Percentiles rank a stretch among this genome's conserved stretches.
These are phyloP conservation scores for Myiopsitta monachus DNA, from an alignment of 2,113 vertebrate genomes.

Conservation along the genomic window DNA sequence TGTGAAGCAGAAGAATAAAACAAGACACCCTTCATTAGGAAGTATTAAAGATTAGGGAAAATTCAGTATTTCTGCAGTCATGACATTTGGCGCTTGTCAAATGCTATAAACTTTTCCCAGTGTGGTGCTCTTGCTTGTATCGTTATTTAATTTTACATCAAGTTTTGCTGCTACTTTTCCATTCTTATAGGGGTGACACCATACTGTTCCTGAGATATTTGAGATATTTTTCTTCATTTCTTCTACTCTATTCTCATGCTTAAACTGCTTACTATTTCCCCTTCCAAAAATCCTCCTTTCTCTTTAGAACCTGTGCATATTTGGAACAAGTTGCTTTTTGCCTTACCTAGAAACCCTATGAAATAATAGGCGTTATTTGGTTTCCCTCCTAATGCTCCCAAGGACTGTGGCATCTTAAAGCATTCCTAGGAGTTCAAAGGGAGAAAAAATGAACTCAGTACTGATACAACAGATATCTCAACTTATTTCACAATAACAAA, in stretches of 20 bases:
- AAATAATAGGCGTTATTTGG: constrained; percentile 92
- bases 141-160: neutral
- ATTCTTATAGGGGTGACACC: neutral
- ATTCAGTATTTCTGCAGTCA: neutral
- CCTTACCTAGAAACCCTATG: constrained; percentile 89
- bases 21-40: neutral
- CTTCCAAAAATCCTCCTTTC: neutral
- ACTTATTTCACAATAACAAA: neutral
- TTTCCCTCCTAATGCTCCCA: constrained; percentile 89
- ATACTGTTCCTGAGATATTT: neutral
- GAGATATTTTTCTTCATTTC: neutral
- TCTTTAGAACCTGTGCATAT: neutral
- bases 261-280: neutral
- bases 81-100: neutral
- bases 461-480: constrained; percentile 18
- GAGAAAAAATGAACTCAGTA: constrained; percentile 39
- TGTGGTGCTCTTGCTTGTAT: neutral
- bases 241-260: neutral
- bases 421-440: constrained; percentile 81
- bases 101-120: neutral
- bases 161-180: neutral
- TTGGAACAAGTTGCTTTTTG: constrained; percentile 39
- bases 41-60: neutral
- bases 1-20: neutral
- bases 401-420: constrained; percentile 91